These are phyloP conservation scores for Oncorhynchus mykiss DNA, from an alignment of 2,113 vertebrate genomes.

Conservation along the genomic window DNA sequence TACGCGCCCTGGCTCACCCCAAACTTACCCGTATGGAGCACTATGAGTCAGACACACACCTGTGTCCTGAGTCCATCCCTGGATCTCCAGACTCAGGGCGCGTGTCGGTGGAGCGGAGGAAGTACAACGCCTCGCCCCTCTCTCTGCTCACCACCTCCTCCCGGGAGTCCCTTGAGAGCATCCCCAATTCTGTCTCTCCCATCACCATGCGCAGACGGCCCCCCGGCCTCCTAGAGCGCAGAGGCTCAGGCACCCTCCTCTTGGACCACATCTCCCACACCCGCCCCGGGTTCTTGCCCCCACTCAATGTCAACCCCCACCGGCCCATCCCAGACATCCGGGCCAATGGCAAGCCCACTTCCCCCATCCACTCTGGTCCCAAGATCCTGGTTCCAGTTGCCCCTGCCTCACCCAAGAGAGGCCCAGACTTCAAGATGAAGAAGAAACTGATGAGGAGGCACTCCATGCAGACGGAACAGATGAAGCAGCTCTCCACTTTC, in stretches of 20 bases:
- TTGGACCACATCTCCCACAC: constrained; percentile 85
- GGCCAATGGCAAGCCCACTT: constrained; percentile 77
- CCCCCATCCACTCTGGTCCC: constrained; percentile 66
- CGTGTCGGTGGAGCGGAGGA: constrained; percentile 77
- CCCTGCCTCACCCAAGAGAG: constrained; percentile 80
- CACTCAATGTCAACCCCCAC: constrained; percentile 86
- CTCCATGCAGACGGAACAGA: constrained; percentile 93
- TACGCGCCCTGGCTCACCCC: constrained; percentile 67
- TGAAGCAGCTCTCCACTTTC: constrained; percentile 86
- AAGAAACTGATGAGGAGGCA: constrained; percentile 89
- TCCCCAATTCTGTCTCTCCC: constrained; percentile 82
- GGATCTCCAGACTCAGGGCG: constrained; percentile 81
- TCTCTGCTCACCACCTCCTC: constrained; percentile 74
- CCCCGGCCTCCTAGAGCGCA: constrained; percentile 80
- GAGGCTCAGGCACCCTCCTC: constrained; percentile 87
- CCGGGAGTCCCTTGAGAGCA: constrained; percentile 77
- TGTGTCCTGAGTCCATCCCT: constrained; percentile 76
- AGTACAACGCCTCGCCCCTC: constrained; percentile 82
- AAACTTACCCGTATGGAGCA: constrained; percentile 84
- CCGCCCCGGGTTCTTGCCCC: constrained; percentile 87
- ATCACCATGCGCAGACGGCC: constrained; percentile 76
- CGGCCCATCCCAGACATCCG: constrained; percentile 87
- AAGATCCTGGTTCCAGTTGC: constrained; percentile 76
- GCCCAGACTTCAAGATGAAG: constrained; percentile 80
- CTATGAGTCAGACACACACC: constrained; percentile 74